Base-by-base conservation (phyloP, 2,888 invertebrate genomes). In the Linnaemya vulpina region DNA sequence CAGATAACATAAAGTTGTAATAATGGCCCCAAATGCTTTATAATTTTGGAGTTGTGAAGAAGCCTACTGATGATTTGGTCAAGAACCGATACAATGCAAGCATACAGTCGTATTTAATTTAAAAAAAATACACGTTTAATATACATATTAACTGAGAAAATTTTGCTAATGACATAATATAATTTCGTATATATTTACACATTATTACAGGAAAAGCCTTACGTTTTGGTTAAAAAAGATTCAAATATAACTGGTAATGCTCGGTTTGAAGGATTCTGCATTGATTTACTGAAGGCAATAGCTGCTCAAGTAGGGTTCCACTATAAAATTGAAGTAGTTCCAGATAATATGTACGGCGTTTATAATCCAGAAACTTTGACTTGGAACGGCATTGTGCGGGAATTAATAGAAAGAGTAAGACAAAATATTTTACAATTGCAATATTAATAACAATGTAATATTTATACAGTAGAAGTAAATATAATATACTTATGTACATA, bases 361-460 rank as follows among this genome's bases (percentile, higher is more conserved):
- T 95, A 96, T 90, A 96, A 98, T 91, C 96, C 97, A 0, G 96
- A 96, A 84, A 97, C 97, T 0, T 96, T 96, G 83, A 95, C 96
- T 88, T 98, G 97, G 97, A 97, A 97, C 88, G 98, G 98, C 2
- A 97, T 98, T 77, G 97, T 98, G 0, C 93, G 95, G 35, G 96
- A 97, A 89, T 94, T 97, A 40, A 96, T 97, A 94, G 97, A 97
- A 89, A 95, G 97, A 93, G 97, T 96, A 91, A 93, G 92, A 38
- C 11, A 30, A 46, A 30, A 46, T 46, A 53, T 46, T 63, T 3
- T 63, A 2, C 1, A 43, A n/a, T n/a, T n/a, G n/a, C n/a, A n/a
- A n/a, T n/a, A n/a, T n/a, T n/a, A n/a, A n/a, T n/a, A n/a, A n/a
- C n/a, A n/a, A n/a, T n/a, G n/a, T n/a, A n/a, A 30, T 5, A 30